Evolutionary conservation across 2,797 vertebrate species (phyloP).

Genomic region (Leptatherina wallacei): DNA sequence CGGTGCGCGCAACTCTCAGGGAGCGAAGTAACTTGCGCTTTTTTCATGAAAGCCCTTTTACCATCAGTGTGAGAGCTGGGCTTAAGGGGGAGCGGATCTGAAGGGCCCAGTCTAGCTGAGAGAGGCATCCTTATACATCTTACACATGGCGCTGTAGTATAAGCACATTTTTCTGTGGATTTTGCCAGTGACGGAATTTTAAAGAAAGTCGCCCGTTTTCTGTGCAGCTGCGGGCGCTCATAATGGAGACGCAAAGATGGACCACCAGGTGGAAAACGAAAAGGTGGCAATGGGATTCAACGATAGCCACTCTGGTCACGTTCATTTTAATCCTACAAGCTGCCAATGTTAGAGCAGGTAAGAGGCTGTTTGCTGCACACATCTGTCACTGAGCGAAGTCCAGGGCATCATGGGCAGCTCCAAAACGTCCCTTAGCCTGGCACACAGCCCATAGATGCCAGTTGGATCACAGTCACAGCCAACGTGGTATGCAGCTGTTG

Average conservation of each 20-base stretch:
- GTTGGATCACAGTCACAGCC: not conserved
- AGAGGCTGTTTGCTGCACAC: constrained; percentile 61
- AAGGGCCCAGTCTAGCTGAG: constrained; percentile 79
- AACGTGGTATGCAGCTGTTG: not conserved
- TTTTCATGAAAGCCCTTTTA: constrained; percentile 82
- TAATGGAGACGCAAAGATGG: constrained; percentile 91
- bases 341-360: constrained; percentile 91
- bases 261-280: constrained; percentile 94
- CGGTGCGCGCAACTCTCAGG: constrained; percentile 86
- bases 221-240: constrained; percentile 75
- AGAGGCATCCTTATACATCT: constrained; percentile 63
- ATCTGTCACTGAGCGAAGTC: constrained; percentile 13
- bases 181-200: constrained; percentile 74
- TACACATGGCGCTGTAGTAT: constrained; percentile 87
- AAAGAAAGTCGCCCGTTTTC: constrained; percentile 72
- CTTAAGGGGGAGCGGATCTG: constrained; percentile 80
- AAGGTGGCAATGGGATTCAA: constrained; percentile 88
- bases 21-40: constrained; percentile 77
- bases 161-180: constrained; percentile 69
- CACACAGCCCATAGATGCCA: constrained; percentile 15
- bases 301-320: constrained; percentile 78
- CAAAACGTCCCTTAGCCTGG: constrained; percentile 19
- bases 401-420: constrained; percentile 18
- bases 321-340: constrained; percentile 85
- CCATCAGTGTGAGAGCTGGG: constrained; percentile 88